These are phyloP conservation scores for Pluvialis apricaria DNA, from an alignment of 2,113 vertebrate species.

Conservation along the genomic window DNA sequence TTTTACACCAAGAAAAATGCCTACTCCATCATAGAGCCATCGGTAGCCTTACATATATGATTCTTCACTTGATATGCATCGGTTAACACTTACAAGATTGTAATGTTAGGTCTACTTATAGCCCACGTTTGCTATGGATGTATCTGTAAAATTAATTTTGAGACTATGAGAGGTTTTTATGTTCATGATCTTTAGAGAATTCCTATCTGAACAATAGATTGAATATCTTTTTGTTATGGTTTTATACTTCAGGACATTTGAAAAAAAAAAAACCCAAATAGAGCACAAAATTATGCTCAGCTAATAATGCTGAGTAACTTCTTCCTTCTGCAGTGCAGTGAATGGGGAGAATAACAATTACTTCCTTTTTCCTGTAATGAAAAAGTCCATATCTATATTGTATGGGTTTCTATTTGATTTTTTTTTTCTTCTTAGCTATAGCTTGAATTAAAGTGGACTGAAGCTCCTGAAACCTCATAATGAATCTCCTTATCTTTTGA, in stretches of 20 bases:
- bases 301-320: background rate
- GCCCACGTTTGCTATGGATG: background rate
- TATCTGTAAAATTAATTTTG: background rate
- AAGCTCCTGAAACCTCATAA: background rate
- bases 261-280: background rate
- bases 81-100: background rate
- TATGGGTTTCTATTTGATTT: background rate
- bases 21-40: background rate
- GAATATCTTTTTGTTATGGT: background rate
- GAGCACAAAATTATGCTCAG: background rate
- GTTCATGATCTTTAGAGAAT: background rate
- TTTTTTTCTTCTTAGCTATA: background rate
- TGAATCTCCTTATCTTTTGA: background rate
- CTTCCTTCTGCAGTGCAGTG: background rate
- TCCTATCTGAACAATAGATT: background rate
- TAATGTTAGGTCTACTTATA: background rate
- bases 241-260: background rate
- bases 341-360: background rate
- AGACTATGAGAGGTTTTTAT: background rate
- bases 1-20: background rate
- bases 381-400: background rate
- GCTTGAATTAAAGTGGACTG: background rate
- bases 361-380: background rate
- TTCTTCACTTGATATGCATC: background rate
- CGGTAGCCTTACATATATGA: fast-evolving